Evolutionary conservation across 2,888 invertebrate genomes (phyloP).

Genomic region (Rhopalosiphum nymphaeae): DNA sequence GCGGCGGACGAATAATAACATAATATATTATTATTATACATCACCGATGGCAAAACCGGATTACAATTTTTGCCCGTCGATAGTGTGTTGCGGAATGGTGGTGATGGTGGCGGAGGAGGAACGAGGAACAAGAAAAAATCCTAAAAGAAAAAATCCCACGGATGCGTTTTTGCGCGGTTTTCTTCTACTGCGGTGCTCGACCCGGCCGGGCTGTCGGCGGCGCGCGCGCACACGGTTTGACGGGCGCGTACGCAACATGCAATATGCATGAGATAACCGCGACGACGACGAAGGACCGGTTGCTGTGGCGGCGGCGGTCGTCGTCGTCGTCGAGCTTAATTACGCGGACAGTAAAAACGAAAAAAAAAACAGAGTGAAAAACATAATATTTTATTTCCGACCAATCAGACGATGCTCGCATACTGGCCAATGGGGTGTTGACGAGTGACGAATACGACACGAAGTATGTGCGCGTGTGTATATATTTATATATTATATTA

Average conservation of each 20-base stretch:
- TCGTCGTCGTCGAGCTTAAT: constrained; percentile 43
- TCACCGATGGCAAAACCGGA: constrained; percentile 35
- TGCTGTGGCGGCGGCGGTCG: constrained; percentile 12
- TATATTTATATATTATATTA: neutral
- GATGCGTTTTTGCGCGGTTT: constrained; percentile 41
- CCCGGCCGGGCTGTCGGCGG: constrained; percentile 26
- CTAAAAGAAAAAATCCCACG: constrained; percentile 45
- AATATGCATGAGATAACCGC: constrained; percentile 51
- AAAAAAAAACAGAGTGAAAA: neutral
- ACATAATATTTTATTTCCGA: constrained; percentile 33
- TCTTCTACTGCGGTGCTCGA: neutral
- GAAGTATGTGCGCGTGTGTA: neutral
- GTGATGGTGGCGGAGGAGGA: neutral
- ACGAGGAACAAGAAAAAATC: constrained; percentile 27
- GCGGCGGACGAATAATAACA: neutral
- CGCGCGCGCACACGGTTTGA: constrained; percentile 12
- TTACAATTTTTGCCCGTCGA: constrained; percentile 17
- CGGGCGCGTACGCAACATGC: constrained; percentile 55
- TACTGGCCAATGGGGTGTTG: constrained; percentile 35
- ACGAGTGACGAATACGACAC: neutral
- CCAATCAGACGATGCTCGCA: constrained; percentile 23
- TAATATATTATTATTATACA: neutral
- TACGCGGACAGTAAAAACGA: neutral
- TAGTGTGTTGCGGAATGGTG: neutral
- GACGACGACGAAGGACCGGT: constrained; percentile 24